Base-by-base conservation (phyloP, 1,140 invertebrate genomes). In the Aporrectodea caliginosa region DNA sequence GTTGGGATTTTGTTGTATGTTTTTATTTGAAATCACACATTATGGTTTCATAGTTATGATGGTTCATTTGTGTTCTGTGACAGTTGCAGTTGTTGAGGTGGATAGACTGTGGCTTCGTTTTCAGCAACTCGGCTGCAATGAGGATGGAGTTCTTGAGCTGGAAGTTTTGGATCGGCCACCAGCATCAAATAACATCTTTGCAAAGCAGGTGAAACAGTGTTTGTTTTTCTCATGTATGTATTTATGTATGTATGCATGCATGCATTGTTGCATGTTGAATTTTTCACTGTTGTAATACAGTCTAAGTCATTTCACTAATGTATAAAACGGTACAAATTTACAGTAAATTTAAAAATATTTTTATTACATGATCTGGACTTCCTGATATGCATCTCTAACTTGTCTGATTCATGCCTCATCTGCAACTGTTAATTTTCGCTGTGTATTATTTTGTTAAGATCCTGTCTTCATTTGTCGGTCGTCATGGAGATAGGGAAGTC, bases 41-140 rank as follows among this genome's bases (percentile, higher is more conserved):
- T n/a, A n/a, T n/a, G n/a, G n/a, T n/a, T n/a, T n/a, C n/a, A n/a
- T n/a, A n/a, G n/a, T n/a, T n/a, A n/a, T n/a, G n/a, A 58, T 58
- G 22, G 43, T 58, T 58, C 43, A 58, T 58, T 58, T 70, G 31
- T 70, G n/a, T 30, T 34, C 31, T 32, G 29, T 35, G 33, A 69
- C 80, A 87, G 86, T 87, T 78, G 85, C 84, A 82, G 85, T 88
- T 72, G 85, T 86, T 33, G 86, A 87, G 78, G 85, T 87, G 2
- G 86, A 87, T 73, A 79, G 86, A 72, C 81, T 87, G 79, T 88
- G 87, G 86, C 74, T 83, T 31, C 77, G 86, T 34, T 88, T 87
- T 79, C 84, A 85, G 70, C 86, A 88, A 80, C 81, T 87, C 22
- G 86, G 86, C 12, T 85, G 84, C 82, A 82, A 84, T 68, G 27